Conservation (phyloP, 1,140 invertebrate species). For the Macrobrachium rosenbergii region DNA sequence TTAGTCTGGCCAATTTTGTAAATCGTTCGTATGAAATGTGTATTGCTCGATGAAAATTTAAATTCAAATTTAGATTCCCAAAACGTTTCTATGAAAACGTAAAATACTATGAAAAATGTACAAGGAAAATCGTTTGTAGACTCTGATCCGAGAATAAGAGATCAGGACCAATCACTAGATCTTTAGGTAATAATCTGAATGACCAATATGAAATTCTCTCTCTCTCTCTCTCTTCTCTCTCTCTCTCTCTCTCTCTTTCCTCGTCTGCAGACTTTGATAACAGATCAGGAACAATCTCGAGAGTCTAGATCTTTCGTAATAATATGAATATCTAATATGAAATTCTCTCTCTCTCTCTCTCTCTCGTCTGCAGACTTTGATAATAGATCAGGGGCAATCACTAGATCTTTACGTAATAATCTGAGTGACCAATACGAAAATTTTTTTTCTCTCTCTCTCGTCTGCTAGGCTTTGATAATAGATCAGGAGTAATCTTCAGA, state of each 20-base stretch:
- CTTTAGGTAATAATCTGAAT: neutral
- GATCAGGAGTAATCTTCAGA: neutral
- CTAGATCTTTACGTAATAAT: neutral
- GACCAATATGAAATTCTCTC: too few species aligned
- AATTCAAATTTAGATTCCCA: too few species aligned
- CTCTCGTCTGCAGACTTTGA: neutral
- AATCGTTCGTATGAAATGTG: too few species aligned
- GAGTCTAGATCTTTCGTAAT: too few species aligned
- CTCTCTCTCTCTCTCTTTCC: neutral
- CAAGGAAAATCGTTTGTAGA: too few species aligned
- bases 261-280: neutral
- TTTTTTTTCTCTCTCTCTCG: neutral
- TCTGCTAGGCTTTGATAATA: neutral
- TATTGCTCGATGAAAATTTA: too few species aligned
- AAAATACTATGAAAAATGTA: too few species aligned
- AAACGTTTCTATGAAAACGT: too few species aligned
- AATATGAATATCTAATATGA: too few species aligned
- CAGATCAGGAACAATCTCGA: too few species aligned
- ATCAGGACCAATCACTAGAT: neutral
- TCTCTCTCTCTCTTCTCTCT: neutral
- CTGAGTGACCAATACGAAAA: neutral
- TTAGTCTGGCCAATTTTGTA: too few species aligned
- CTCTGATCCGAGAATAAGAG: neutral
- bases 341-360: too few species aligned
- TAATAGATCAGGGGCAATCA: neutral